Evolutionary conservation across 92 coral and sea anemone genomes (phyloP).

Genomic region (Diadumene lineata): DNA sequence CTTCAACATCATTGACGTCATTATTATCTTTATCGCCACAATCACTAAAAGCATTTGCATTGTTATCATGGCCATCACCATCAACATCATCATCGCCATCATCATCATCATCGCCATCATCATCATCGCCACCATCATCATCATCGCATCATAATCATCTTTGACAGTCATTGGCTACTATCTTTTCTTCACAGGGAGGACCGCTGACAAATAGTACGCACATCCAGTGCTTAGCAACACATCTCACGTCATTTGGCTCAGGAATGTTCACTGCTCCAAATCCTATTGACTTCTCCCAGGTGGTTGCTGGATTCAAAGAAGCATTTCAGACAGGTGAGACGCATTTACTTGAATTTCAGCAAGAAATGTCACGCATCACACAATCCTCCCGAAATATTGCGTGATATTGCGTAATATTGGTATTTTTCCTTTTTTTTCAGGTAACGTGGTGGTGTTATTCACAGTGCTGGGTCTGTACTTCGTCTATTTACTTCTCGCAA

Average conservation of each 20-base stretch:
- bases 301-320: slow-evolving; percentile 59
- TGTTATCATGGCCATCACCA: neutral
- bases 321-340: slow-evolving; percentile 56
- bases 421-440: too few relatives aligned
- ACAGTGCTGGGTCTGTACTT: slow-evolving; percentile 48
- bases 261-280: slow-evolving; percentile 79
- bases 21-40: neutral
- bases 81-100: neutral
- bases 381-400: too few relatives aligned
- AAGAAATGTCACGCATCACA: too few relatives aligned
- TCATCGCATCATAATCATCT: neutral
- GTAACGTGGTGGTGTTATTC: slow-evolving; percentile 63
- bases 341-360: neutral
- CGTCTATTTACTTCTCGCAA: slow-evolving; percentile 47
- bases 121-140: neutral
- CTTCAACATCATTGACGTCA: neutral
- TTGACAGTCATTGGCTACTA: neutral
- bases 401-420: too few relatives aligned
- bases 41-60: neutral
- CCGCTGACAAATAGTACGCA: slow-evolving; percentile 56
- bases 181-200: slow-evolving; percentile 59
- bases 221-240: slow-evolving; percentile 69
- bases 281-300: slow-evolving; percentile 77
- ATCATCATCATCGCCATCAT: neutral
- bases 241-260: slow-evolving; percentile 80